Evolutionary conservation across 2,113 vertebrate genomes (phyloP).

Genomic region (Ceyx melanurus): DNA sequence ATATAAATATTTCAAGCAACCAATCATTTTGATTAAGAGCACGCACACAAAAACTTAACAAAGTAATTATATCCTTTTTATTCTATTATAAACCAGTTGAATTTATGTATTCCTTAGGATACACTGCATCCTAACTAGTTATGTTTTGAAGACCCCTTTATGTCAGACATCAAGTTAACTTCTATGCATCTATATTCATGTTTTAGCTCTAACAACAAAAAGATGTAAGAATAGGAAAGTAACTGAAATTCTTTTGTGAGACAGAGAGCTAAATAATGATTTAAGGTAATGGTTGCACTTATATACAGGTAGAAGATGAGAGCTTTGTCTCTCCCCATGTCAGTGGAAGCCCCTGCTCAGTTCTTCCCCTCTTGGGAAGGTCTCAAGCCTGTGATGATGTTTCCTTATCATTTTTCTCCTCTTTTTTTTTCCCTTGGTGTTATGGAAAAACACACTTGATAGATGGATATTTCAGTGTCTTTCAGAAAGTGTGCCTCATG

Average conservation of each 20-base stretch:
- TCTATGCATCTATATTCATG: background rate
- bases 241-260: background rate
- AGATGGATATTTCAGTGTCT: background rate
- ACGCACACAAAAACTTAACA: background rate
- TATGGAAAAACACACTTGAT: background rate
- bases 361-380: background rate
- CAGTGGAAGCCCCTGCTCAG: background rate
- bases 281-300: background rate
- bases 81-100: background rate
- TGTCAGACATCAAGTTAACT: background rate
- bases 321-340: background rate
- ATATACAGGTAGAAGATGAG: background rate
- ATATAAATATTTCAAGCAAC: background rate
- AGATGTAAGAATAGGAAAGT: background rate
- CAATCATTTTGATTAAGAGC: conserved; percentile 19
- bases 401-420: background rate
- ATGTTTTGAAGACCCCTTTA: background rate
- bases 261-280: background rate
- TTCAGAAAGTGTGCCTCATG: background rate
- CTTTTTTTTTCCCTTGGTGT: background rate
- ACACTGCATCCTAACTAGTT: background rate
- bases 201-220: background rate
- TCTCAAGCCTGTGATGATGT: rapidly evolving
- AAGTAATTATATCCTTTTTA: background rate
- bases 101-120: background rate